Percentiles rank a stretch among this genome's conserved stretches.
Conservation (phyloP, 2,113 vertebrate genomes). For the Oncorhynchus nerka region DNA sequence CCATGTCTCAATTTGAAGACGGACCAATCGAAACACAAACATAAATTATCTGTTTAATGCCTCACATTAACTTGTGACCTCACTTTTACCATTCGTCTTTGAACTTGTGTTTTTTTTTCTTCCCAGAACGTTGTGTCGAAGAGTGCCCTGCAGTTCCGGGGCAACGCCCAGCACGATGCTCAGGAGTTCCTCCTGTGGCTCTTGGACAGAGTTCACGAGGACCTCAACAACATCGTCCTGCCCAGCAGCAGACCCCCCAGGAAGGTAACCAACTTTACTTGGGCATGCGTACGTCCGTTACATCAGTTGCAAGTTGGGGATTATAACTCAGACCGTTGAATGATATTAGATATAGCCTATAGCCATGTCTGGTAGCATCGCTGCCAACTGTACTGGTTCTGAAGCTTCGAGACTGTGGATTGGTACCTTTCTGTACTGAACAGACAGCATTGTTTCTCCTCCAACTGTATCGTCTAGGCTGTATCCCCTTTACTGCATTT, state of each 20-base stretch:
- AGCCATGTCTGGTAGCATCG: too few species aligned
- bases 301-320: too few species aligned
- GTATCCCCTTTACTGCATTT: neutral
- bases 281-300: neutral
- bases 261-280: conserved; percentile 73
- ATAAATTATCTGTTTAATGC: neutral
- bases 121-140: conserved; percentile 89
- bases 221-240: conserved; percentile 86
- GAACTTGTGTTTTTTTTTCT: neutral
- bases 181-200: conserved; percentile 99
- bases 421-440: neutral
- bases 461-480: neutral
- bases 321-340: too few species aligned
- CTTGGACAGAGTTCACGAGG: conserved; percentile 94
- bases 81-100: neutral
- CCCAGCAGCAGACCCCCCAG: conserved; percentile 74
- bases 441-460: neutral
- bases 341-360: too few species aligned
- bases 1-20: too few species aligned
- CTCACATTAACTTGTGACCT: neutral
- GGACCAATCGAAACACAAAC: too few species aligned
- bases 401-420: too few species aligned
- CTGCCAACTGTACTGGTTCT: too few species aligned
- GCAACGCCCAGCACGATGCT: conserved; percentile 95
- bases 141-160: conserved; percentile 93